Base-by-base conservation (phyloP, 2,113 vertebrate genomes). In the Upupa epops region DNA sequence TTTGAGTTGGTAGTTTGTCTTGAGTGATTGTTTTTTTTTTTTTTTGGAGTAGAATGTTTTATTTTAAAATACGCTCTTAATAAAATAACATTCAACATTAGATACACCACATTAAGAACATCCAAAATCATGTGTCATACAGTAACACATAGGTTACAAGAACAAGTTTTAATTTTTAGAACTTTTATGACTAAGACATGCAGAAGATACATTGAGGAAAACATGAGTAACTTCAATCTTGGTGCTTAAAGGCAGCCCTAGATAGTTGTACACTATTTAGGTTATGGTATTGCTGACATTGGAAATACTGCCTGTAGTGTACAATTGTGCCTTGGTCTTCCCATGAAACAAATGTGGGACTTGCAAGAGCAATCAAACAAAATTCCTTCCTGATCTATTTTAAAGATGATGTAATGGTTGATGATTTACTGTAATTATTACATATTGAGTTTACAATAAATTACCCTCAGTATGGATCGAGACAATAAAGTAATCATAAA, bases 291-390 rank as follows among this genome's bases (percentile, higher is more conserved):
- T 22, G 32, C 51, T 80, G 79, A 37, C 29, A 66, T 10, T 34
- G 11, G 64, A 70, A 91, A 72, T 83, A 25, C 6, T 80, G 66
- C 42, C 71, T 79, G 9, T 17, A n/a, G 46, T 48, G 40, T 64
- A 60, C 19, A 26, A 32, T 68, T 92, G 56, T 83, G 84, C 64
- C 83, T 92, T 92, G 6, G 8, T 87, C 93, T 86, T 87, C 64
- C 86, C 64, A 10, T 65, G 52, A 49, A 55, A 75, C 28, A 76
- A 13, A 80, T 91, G 32, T 75, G 32, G 60, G 2, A 69, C 61
- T 65, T 88, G 21, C 54, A 31, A 91, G 69, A 93, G 70, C 24
- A 90, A 77, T 88, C 20, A 85, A 73, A 71, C 40, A 11, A 17
- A 82, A 83, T 88, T 78, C 9, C 60, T 87, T 79, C 52, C 7